Base-by-base conservation (phyloP, 2,113 vertebrate genomes). In the Mustelus asterias region DNA sequence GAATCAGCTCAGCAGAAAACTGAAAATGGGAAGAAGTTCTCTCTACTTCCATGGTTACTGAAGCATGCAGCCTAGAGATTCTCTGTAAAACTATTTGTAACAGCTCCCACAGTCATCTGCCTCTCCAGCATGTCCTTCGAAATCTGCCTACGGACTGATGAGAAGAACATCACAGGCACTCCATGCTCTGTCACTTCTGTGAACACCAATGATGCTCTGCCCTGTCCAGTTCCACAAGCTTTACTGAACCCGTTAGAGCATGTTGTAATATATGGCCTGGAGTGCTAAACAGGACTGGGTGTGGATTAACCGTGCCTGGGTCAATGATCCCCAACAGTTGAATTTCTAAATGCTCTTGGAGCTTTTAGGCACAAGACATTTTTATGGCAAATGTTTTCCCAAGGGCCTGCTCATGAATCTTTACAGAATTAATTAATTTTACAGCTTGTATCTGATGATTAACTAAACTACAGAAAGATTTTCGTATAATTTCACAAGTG, bases 21-120 rank as follows among this genome's bases (percentile, higher is more conserved):
- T 54, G 48, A 60, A 60, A 58, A 22, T 24, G 67, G 67, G 65
- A 72, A 24, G 67, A 69, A 13, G 41, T 44, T 29, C 41, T 44
- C 94, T 70, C 22, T 72, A 41, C 94, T 72, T 48, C 67, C 94
- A 95, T 95, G 94, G 94, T 70, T 95, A 95, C 69, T 95, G 94
- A 41, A 26, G 24, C 67, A 95, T 18, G 24, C 94, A 95, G 94
- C 41, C 94, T 70, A 70, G 67, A 72, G 67, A 95, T 26, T 44
- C 69, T 69, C n/a, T 16, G 44, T 44, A 8, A 44, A 54, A 44
- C 67, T 44, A 44, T 33, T 16, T 76, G 94, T 26, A 95, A 9
- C 24, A 69, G 94, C 65, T 24, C 94, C 94, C 94, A 48, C 94
- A 1, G 44, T 26, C 67, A 95, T 41, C n/a, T 72, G 94, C 67